These are phyloP conservation scores for Melanotaenia boesemani DNA, from an alignment of 2,797 vertebrate species.

Conservation along the genomic window DNA sequence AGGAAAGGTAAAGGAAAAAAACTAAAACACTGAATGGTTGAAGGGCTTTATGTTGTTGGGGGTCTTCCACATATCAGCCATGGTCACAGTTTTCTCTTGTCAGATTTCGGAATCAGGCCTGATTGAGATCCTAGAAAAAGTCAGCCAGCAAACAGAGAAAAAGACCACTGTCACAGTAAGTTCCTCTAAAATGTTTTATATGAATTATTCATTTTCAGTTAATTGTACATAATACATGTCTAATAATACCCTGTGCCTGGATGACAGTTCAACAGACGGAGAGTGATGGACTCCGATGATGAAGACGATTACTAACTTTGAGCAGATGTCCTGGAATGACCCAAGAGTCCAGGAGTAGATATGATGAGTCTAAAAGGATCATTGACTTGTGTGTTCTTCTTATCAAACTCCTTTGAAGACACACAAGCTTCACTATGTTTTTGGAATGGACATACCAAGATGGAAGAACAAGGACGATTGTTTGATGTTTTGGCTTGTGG, in stretches of 20 bases:
- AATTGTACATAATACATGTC: background rate
- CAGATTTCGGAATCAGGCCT: constrained; percentile 95
- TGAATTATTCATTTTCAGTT: constrained; percentile 10
- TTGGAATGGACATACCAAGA: constrained; percentile 50
- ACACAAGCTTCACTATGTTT: constrained; percentile 43
- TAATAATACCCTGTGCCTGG: constrained; percentile 38
- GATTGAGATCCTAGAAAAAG: constrained; percentile 99
- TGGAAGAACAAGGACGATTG: constrained; percentile 46
- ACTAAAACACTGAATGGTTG: background rate
- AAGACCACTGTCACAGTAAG: constrained; percentile 95
- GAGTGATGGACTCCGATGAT: constrained; percentile 98
- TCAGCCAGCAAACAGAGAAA: constrained; percentile 97
- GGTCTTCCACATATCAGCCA: background rate
- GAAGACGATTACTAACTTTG: constrained; percentile 87
- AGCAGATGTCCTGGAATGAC: constrained; percentile 28
- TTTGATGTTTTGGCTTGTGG: constrained; percentile 30
- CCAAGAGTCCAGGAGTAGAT: constrained; percentile 33
- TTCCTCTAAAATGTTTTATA: background rate
- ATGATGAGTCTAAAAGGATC: constrained; percentile 50
- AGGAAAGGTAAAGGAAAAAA: constrained; percentile 87
- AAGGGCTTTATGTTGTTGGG: background rate
- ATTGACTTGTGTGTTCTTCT: constrained; percentile 45
- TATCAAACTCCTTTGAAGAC: constrained; percentile 50
- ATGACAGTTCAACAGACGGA: constrained; percentile 94
- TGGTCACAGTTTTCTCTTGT: constrained; percentile 2